Conservation (phyloP, 2,797 vertebrate species). For the Eptatretus atami region DNA sequence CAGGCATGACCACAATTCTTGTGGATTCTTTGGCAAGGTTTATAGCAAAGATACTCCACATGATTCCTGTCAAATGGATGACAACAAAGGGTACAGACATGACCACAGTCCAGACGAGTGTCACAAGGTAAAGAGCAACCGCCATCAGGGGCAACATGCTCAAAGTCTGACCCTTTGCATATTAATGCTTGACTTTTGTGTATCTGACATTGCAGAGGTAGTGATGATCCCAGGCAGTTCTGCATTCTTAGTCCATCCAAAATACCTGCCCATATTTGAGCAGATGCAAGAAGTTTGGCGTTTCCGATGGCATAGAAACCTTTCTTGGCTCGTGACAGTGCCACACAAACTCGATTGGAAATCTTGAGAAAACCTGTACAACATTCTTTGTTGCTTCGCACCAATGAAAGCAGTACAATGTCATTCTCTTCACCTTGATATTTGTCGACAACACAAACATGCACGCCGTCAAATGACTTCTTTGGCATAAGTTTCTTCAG, state of each 20-base stretch:
- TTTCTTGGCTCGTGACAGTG: slow-evolving; percentile 12
- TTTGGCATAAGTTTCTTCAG: slow-evolving; percentile 10
- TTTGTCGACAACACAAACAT: slow-evolving; percentile 12
- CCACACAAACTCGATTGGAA: slow-evolving; percentile 12
- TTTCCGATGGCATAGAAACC: slow-evolving; percentile 12
- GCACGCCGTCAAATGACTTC: slow-evolving; percentile 8
- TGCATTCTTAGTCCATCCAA: slow-evolving; percentile 7
- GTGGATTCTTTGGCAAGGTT: slow-evolving; percentile 8
- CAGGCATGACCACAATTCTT: slow-evolving; percentile 10
- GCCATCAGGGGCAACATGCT: slow-evolving; percentile 8
- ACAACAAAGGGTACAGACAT: slow-evolving; percentile 10
- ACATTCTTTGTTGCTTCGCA: slow-evolving; percentile 11
- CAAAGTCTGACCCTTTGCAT: slow-evolving; percentile 9
- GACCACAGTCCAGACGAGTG: slow-evolving; percentile 10
- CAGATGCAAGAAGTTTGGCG: slow-evolving; percentile 10
- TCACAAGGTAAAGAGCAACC: slow-evolving; percentile 11
- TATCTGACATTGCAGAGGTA: slow-evolving; percentile 10
- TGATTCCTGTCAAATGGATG: slow-evolving; percentile 11
- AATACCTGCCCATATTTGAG: slow-evolving; percentile 11
- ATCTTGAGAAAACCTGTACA: slow-evolving; percentile 11
- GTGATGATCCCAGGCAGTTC: slow-evolving; percentile 7
- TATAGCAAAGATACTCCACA: slow-evolving; percentile 7
- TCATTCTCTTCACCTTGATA: slow-evolving; percentile 13
- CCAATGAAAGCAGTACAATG: slow-evolving; percentile 12
- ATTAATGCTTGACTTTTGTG: slow-evolving; percentile 9